Evolutionary conservation across 37 sponge, comb jelly and placozoan genomes (phyloP).

Genomic region (Agelas oroides): DNA sequence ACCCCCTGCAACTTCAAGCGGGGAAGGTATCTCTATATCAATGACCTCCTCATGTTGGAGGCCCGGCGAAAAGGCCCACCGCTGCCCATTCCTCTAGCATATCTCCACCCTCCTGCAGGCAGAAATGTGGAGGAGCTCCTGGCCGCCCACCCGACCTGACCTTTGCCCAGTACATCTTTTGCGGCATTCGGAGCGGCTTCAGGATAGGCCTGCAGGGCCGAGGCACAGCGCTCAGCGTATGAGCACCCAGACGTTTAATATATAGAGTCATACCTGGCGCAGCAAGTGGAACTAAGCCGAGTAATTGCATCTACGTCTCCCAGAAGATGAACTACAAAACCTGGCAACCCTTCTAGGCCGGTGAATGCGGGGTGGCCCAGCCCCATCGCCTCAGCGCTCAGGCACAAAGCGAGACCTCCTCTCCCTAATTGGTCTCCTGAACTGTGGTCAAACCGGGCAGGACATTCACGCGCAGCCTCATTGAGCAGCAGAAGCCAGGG

Average conservation of each 20-base stretch:
- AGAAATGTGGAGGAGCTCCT: not conserved
- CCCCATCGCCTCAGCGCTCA: not conserved
- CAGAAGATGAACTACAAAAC: no score
- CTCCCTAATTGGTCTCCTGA: not conserved
- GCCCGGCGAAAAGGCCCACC: not conserved
- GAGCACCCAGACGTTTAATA: constrained; percentile 20
- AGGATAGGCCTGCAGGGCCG: not conserved
- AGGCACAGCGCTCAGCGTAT: not conserved
- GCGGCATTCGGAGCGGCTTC: constrained; percentile 3
- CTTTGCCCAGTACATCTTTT: not conserved
- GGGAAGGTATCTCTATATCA: not conserved
- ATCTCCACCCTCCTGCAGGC: not conserved
- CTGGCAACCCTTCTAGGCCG: no score
- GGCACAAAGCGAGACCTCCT: constrained; percentile 5
- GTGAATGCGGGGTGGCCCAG: not conserved
- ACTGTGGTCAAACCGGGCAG: no score
- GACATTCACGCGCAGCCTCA: no score
- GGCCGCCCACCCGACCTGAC: not conserved
- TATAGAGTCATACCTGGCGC: not conserved
- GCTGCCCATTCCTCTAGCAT: not conserved
- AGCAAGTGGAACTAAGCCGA: not conserved
- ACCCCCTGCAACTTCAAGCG: not conserved
- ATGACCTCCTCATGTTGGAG: not conserved
- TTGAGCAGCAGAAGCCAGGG: constrained; percentile 14
- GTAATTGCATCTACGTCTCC: no score